Conservation (phyloP, 2,888 invertebrate genomes). For the Ennomos fuscantarius region DNA sequence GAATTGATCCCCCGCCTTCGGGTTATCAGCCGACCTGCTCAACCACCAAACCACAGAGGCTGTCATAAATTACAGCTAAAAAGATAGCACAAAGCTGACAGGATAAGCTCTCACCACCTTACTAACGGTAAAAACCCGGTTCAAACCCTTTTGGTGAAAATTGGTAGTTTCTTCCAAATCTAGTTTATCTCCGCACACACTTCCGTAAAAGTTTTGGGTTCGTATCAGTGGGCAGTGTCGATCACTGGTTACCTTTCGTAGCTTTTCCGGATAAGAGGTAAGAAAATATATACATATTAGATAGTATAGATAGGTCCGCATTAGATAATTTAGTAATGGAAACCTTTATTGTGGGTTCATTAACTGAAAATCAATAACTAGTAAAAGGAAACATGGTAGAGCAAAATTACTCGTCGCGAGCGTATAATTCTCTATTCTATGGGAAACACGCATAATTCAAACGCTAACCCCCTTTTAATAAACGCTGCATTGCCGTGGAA, state of each 20-base stretch:
- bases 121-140: conserved; percentile 9
- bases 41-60: too few species aligned
- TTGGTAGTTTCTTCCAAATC: conserved; percentile 29
- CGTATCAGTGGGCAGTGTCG: not conserved
- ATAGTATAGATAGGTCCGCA: not conserved
- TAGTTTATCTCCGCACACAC: conserved; percentile 26
- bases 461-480: too few species aligned
- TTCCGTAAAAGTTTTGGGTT: conserved; percentile 4
- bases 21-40: too few species aligned
- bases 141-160: conserved; percentile 27
- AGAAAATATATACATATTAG: too few species aligned
- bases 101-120: conserved; percentile 7
- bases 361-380: too few species aligned
- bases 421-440: too few species aligned
- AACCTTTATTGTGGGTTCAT: too few species aligned
- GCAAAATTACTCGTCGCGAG: too few species aligned
- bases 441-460: too few species aligned
- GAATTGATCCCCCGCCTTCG: too few species aligned
- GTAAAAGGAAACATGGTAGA: too few species aligned
- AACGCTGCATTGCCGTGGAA: too few species aligned
- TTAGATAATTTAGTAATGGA: not conserved
- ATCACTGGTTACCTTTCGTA: not conserved
- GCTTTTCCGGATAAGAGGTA: not conserved
- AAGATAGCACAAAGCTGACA: not conserved
- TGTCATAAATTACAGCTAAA: not conserved